Conservation (phyloP, 2,113 vertebrate species). For the Bubo blakistoni region DNA sequence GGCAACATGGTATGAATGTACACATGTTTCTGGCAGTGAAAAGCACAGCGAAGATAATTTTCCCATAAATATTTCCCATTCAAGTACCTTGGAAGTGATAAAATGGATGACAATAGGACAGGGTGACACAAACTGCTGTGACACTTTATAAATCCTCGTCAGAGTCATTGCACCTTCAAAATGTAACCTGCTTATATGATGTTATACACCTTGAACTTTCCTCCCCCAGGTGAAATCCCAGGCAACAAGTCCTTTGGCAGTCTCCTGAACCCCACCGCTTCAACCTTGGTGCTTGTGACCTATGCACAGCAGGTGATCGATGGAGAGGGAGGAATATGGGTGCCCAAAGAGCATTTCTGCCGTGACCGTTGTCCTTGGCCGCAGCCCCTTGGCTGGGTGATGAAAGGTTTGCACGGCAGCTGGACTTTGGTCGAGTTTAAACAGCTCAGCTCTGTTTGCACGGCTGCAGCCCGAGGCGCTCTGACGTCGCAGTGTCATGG, state of each 20-base stretch:
- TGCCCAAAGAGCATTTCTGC: neutral
- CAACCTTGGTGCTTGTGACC: neutral
- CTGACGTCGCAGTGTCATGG: accelerated
- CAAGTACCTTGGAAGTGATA: neutral
- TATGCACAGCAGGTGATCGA: accelerated
- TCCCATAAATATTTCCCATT: neutral
- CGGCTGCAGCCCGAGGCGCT: accelerated
- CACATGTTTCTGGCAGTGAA: neutral
- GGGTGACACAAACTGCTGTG: neutral
- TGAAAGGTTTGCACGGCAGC: neutral
- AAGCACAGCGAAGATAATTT: neutral
- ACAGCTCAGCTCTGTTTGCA: neutral
- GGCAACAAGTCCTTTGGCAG: neutral
- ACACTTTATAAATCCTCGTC: neutral
- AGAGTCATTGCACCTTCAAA: accelerated
- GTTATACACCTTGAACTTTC: neutral
- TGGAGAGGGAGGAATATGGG: neutral
- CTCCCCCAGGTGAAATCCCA: neutral
- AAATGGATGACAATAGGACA: neutral
- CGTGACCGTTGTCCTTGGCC: accelerated
- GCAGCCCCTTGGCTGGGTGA: neutral
- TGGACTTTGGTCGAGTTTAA: neutral
- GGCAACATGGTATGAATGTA: neutral
- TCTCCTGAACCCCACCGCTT: neutral
- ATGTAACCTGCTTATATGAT: neutral